Conservation (phyloP, 2,888 invertebrate species). For the Allophyes oxyacanthae region DNA sequence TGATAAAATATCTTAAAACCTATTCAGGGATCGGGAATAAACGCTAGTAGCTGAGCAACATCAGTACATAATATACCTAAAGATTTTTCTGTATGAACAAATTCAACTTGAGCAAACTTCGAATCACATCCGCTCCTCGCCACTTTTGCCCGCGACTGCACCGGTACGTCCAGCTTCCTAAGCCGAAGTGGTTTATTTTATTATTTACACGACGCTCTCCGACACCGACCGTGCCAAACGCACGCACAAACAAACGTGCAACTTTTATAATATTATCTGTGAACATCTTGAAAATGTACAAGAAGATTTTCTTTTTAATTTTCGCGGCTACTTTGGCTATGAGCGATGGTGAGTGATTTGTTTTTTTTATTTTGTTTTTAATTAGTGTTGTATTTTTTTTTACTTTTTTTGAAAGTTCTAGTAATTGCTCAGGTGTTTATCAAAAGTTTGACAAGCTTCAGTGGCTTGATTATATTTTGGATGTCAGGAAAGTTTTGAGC, state of each 20-base stretch:
- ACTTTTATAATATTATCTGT: conserved; percentile 18
- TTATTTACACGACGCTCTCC: conserved; percentile 67
- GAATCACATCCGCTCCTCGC: conserved; percentile 14
- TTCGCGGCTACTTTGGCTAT: conserved; percentile 65
- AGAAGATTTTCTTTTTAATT: conserved; percentile 65
- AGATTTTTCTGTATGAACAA: conserved; percentile 13
- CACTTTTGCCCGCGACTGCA: conserved; percentile 68
- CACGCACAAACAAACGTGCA: conserved; percentile 37
- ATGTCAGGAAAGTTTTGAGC: too few relatives aligned
- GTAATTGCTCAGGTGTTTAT: too few relatives aligned
- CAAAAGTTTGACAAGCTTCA: too few relatives aligned
- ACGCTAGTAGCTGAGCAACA: too few relatives aligned
- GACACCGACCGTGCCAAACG: conserved; percentile 49
- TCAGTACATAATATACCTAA: neutral
- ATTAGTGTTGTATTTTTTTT: neutral
- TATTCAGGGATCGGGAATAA: too few relatives aligned
- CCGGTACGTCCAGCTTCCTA: conserved; percentile 76
- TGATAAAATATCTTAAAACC: too few relatives aligned
- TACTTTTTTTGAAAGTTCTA: neutral
- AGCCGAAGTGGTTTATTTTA: conserved; percentile 69
- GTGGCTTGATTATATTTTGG: too few relatives aligned
- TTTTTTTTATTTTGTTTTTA: neutral
- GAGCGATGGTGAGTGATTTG: conserved; percentile 66
- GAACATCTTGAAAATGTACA: conserved; percentile 63
- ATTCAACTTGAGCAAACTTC: conserved; percentile 10